Evolutionary conservation across 2,888 invertebrate genomes (phyloP).

Genomic region (Gymnocheta viridis): DNA sequence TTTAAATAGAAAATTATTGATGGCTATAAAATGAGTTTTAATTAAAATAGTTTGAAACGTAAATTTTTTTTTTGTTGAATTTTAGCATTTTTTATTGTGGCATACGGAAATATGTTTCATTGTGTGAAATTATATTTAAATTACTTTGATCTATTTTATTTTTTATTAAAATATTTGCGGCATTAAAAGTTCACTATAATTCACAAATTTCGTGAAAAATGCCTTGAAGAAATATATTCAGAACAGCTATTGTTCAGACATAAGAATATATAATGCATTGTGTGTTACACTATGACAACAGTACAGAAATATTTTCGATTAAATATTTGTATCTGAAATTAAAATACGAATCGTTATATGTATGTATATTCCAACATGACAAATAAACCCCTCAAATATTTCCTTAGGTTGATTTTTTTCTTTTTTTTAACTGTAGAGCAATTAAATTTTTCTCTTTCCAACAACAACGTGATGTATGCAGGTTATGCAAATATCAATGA

Average conservation of each 20-base stretch:
- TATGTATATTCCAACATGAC: not conserved
- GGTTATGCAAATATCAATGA: slow-evolving; percentile 46
- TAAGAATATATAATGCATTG: no score
- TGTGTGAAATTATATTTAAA: no score
- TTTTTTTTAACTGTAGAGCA: slow-evolving; percentile 17
- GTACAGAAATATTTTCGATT: no score
- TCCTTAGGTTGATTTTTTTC: not conserved
- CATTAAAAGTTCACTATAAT: no score
- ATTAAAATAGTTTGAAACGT: not conserved
- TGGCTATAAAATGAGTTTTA: not conserved
- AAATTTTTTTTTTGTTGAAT: not conserved
- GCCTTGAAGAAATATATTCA: no score
- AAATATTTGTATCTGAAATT: no score
- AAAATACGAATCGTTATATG: no score
- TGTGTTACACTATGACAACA: no score
- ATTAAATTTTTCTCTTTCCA: slow-evolving; percentile 17
- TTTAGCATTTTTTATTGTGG: not conserved
- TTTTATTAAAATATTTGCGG: no score
- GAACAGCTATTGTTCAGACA: no score
- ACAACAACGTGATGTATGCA: slow-evolving; percentile 40
- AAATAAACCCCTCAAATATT: not conserved
- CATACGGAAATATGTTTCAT: no score
- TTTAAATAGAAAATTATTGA: not conserved
- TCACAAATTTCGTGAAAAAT: no score
- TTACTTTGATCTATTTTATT: not conserved